Conservation (phyloP, 2,797 vertebrate species). For the Thalassophryne amazonica region DNA sequence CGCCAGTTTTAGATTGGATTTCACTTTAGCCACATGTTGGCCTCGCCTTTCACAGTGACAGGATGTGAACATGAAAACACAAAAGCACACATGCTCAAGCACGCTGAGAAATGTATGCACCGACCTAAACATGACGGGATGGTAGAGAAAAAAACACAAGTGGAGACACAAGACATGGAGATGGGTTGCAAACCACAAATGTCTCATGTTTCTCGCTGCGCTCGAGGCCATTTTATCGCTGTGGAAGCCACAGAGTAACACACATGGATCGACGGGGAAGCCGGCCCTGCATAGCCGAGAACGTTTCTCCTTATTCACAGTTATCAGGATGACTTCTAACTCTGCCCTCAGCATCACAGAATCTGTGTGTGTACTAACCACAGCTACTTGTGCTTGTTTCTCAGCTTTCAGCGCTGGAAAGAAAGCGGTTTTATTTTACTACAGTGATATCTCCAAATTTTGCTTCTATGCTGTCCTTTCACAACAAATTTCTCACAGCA, state of each 20-base stretch:
- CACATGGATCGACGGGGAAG: conserved; percentile 6
- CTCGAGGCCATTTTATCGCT: conserved; percentile 21
- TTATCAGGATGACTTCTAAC: conserved; percentile 22
- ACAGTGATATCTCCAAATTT: conserved; percentile 14
- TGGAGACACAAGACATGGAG: conserved; percentile 18
- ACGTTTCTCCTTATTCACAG: conserved; percentile 10
- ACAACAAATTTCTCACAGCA: conserved; percentile 41
- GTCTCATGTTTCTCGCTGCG: conserved; percentile 31
- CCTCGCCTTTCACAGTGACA: conserved; percentile 27
- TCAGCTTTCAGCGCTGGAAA: conserved; percentile 45
- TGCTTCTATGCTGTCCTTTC: conserved; percentile 27
- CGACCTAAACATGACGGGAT: conserved; percentile 14
- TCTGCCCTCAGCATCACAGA: conserved; percentile 4
- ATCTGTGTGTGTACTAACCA: conserved; percentile 6
- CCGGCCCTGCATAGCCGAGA: conserved; percentile 6
- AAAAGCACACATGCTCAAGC: conserved; percentile 2
- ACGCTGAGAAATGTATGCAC: conserved; percentile 5
- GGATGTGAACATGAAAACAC: conserved; percentile 45
- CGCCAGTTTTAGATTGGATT: conserved; percentile 41
- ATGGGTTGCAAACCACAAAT: conserved; percentile 41
- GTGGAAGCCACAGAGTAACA: conserved; percentile 15
- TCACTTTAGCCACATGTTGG: conserved; percentile 24
- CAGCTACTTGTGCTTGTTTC: not conserved
- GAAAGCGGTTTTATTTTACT: conserved; percentile 29
- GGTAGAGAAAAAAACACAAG: conserved; percentile 2